These are phyloP conservation scores for Leptobrachium ailaonicum DNA, from an alignment of 2,113 vertebrate species.

Conservation along the genomic window DNA sequence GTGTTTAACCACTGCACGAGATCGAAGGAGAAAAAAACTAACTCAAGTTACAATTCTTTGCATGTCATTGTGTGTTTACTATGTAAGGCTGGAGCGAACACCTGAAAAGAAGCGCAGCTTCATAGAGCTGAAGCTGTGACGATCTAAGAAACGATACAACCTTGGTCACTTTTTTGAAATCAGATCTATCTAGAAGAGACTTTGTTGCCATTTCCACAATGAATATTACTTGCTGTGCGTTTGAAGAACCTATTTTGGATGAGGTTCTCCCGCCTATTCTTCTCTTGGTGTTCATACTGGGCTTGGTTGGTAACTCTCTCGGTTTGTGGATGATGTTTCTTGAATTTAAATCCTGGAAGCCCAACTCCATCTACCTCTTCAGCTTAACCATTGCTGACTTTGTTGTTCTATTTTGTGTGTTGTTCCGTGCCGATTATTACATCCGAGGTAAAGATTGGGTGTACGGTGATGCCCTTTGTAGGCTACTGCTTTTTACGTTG, in stretches of 20 bases:
- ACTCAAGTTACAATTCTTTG: neutral
- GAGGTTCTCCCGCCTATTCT: constrained; percentile 67
- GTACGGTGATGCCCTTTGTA: constrained; percentile 65
- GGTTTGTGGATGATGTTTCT: constrained; percentile 72
- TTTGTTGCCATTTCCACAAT: neutral
- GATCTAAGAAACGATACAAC: neutral
- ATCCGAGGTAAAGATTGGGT: constrained; percentile 69
- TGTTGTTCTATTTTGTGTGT: constrained; percentile 70
- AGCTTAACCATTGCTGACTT: constrained; percentile 73
- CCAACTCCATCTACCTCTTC: constrained; percentile 70
- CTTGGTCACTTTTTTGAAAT: neutral
- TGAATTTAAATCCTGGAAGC: constrained; percentile 70
- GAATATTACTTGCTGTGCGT: constrained; percentile 64
- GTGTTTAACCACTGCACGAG: constrained; percentile 17
- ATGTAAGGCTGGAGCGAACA: neutral
- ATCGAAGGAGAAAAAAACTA: neutral
- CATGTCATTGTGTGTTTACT: neutral
- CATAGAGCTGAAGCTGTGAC: neutral
- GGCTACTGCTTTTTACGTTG: constrained; percentile 69
- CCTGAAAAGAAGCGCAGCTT: neutral
- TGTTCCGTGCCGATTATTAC: constrained; percentile 76
- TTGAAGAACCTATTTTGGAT: constrained; percentile 63
- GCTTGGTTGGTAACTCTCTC: constrained; percentile 66
- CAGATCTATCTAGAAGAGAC: neutral
- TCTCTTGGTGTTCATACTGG: constrained; percentile 68